Base-by-base conservation (phyloP, 1,140 invertebrate species). In the Macrotrachela quadricornifera region DNA sequence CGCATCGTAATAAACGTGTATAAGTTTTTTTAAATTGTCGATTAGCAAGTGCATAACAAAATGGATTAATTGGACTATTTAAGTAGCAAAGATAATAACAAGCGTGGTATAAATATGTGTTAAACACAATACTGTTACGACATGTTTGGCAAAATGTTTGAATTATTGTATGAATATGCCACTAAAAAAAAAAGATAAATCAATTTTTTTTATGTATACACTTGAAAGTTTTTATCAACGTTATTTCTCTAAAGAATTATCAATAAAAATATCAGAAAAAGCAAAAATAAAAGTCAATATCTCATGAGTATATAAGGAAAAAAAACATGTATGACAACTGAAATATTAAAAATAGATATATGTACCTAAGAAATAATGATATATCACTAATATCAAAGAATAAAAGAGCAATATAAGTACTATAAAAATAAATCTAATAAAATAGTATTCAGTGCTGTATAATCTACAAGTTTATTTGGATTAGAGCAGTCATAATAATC, bases 11-110 rank as follows among this genome's bases (percentile, higher is more conserved):
- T 13, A 42, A 82, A 59, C 88, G 77, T 44, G 82, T 91, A 64
- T 97, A 96, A 37, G 91, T 92, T 66, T 92, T 90, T 71, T 99
- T 97, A 71, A 97, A 99, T 69, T 97, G 91, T 64, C 91, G 86
- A 73, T 97, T 97, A 53, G 91, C 90, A 53, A 97, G 70, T 1
- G 92, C 92, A 63, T 99, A 97, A 68, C 90, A 95, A 66, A 96
- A 92, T 10, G 91, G 91, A 73, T 96, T 94, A 66, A 96, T 82
- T 6, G 90, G 86, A 38, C 46, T 50, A 17, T 54, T 54, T 13
- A 54, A 38, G 30, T 51, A 54, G 41, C 52, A 54, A 11, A 54
- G 44, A 12, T 21, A 49, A 42, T 54, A 54, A 38, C 37, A 14
- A 54, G 13, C 39, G 21, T 48, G 30, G 9, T 49, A 54, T 1